These are phyloP conservation scores for Clistopyga incitator DNA, from an alignment of 2,888 invertebrate species.

Conservation along the genomic window DNA sequence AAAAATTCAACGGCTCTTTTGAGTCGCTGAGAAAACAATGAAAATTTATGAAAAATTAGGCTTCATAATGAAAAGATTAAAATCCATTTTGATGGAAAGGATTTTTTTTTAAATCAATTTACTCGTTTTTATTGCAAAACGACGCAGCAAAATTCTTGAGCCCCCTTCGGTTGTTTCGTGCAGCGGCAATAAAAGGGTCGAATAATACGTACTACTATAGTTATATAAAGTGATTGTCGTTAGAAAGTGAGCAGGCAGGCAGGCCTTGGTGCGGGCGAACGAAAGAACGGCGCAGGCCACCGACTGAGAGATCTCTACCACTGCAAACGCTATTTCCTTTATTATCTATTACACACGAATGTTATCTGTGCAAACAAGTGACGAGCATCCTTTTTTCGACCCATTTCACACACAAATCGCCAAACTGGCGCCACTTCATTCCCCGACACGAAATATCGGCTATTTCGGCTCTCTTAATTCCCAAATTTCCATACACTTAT, in stretches of 20 bases:
- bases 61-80: neutral
- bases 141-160: slow-evolving; percentile 45
- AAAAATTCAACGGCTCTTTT: neutral
- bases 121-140: neutral
- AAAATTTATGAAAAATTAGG: neutral
- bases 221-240: slow-evolving; percentile 77
- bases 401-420: neutral
- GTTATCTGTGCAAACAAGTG: slow-evolving; percentile 49
- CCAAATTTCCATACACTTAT: neutral
- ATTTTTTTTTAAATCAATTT: neutral
- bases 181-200: slow-evolving; percentile 72
- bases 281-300: slow-evolving; percentile 60
- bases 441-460: neutral
- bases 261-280: slow-evolving; percentile 74
- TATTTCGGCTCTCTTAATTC: neutral
- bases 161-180: slow-evolving; percentile 49
- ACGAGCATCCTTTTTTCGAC: slow-evolving; percentile 17
- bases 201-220: slow-evolving; percentile 73
- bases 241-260: slow-evolving; percentile 76
- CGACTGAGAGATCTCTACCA: slow-evolving; percentile 2
- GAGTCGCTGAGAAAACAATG: no score
- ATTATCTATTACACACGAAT: slow-evolving; percentile 57
- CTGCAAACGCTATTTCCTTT: slow-evolving; percentile 68
- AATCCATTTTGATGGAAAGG: no score
- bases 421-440: neutral